A percentile compares a stretch with the other conserved stretches of the same genome.
Conservation (phyloP, 2,797 vertebrate species). For the Lacerta viridis region DNA sequence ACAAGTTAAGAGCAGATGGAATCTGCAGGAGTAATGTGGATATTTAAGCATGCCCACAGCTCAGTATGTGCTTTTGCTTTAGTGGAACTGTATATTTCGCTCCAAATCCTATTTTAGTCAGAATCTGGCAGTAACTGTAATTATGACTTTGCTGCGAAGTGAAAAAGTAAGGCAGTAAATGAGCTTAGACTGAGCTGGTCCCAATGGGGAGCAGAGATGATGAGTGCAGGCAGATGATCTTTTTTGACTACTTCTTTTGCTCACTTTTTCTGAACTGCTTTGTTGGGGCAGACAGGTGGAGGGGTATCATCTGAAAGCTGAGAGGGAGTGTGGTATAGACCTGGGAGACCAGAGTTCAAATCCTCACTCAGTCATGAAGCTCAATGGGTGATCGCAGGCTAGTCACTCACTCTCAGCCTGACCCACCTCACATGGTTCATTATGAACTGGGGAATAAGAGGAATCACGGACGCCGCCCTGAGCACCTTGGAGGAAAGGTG, state of each 20-base stretch:
- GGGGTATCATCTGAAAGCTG: no score
- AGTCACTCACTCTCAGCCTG: no score
- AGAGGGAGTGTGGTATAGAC: no score
- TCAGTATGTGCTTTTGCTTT: background rate
- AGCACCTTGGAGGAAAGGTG: no score
- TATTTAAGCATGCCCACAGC: background rate
- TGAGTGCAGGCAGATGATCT: no score
- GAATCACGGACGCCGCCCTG: no score
- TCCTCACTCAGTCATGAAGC: no score
- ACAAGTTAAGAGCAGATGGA: background rate
- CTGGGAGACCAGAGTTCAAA: no score
- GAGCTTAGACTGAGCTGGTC: background rate
- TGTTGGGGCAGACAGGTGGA: background rate
- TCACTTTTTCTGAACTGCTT: background rate
- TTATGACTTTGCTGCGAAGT: background rate
- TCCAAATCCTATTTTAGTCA: background rate
- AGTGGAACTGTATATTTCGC: background rate
- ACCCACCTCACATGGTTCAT: no score
- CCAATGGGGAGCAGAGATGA: background rate
- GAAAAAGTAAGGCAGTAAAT: background rate
- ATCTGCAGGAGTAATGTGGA: background rate
- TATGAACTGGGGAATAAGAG: no score
- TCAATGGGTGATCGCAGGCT: no score
- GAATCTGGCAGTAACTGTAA: background rate
- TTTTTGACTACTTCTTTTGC: background rate